A percentile compares a stretch with the other conserved stretches of the same genome.
phyloP scores from a whole-genome alignment of 2,797 vertebrate genomes.

The Acanthis flammea region DNA sequence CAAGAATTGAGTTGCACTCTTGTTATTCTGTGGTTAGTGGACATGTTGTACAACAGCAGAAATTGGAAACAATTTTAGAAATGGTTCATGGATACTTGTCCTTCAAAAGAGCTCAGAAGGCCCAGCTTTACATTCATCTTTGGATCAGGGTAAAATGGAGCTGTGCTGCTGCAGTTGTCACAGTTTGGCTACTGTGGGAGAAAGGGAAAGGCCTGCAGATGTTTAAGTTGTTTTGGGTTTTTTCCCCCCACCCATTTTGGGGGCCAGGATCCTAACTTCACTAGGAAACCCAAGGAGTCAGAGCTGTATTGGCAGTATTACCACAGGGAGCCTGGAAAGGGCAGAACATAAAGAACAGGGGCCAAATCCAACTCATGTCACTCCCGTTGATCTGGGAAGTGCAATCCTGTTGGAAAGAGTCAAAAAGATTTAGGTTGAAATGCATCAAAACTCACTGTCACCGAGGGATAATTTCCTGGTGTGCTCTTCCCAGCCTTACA shows the following conservation, averaged over 20 bases:
- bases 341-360: background rate
- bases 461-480: background rate
- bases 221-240: background rate
- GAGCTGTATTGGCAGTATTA: background rate
- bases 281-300: background rate
- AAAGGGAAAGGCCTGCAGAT: background rate
- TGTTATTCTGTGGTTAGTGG: background rate
- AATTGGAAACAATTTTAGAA: background rate
- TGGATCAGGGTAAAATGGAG: background rate
- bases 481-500: background rate
- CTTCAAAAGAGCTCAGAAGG: background rate
- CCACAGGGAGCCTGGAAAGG: background rate
- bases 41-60: background rate
- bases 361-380: background rate
- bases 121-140: background rate
- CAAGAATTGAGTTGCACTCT: background rate
- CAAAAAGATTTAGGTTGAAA: background rate
- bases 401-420: background rate
- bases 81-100: background rate
- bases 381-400: background rate
- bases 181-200: background rate
- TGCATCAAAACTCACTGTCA: background rate
- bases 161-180: background rate
- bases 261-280: background rate
- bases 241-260: rapidly evolving